Percentiles rank a stretch among this genome's conserved stretches.
Evolutionary conservation across 64 coral and sea anemone genomes (phyloP).

Genomic region (Dendronephthya gigantea): DNA sequence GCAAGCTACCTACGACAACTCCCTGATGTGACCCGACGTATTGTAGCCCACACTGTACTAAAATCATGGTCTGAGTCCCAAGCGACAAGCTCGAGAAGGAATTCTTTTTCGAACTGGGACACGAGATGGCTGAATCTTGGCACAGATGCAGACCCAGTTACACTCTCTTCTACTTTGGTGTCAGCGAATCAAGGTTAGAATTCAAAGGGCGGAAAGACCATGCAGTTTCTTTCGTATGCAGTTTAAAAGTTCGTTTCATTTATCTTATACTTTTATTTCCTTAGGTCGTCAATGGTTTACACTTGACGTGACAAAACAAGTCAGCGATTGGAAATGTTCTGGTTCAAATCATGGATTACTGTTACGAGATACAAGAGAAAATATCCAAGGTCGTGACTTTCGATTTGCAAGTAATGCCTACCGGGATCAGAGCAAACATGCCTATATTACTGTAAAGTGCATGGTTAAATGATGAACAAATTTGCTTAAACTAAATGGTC

Average conservation of each 20-base stretch:
- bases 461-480: too few relatives aligned
- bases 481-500: too few relatives aligned
- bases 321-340: neutral
- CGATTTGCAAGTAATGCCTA: neutral
- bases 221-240: neutral
- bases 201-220: neutral
- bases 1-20: neutral
- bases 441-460: neutral
- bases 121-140: neutral
- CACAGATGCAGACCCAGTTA: neutral
- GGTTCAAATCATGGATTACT: neutral
- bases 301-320: neutral
- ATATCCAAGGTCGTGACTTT: neutral
- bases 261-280: too few relatives aligned
- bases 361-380: neutral
- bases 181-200: neutral
- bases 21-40: neutral
- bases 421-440: neutral
- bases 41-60: neutral
- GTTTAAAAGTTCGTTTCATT: too few relatives aligned
- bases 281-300: neutral
- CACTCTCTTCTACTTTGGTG: neutral
- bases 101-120: neutral
- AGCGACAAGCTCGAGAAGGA: neutral
- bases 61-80: conserved; percentile 20